A percentile compares a stretch with the other conserved stretches of the same genome.
These are phyloP conservation scores for Corydoras sp. DNA, from an alignment of 2,113 vertebrate species.

Conservation along the genomic window DNA sequence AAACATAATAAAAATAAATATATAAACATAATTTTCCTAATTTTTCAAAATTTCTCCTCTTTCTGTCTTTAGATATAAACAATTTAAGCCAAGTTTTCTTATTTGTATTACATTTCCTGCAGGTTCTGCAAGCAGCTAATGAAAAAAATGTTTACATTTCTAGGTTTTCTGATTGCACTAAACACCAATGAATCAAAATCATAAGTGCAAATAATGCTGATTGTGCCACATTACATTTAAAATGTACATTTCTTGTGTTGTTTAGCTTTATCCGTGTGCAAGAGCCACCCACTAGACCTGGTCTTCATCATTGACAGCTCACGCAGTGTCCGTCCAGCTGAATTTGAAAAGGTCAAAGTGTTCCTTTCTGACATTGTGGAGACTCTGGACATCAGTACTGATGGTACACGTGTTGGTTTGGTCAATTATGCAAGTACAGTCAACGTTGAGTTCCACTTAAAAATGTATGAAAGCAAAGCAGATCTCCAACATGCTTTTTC, in stretches of 20 bases:
- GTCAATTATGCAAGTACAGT: slow-evolving; percentile 92
- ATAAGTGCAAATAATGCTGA: background rate
- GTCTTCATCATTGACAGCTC: slow-evolving; percentile 94
- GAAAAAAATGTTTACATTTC: no score
- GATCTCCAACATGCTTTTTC: slow-evolving; percentile 76
- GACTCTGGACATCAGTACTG: slow-evolving; percentile 71
- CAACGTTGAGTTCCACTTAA: slow-evolving; percentile 80
- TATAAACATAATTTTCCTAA: no score
- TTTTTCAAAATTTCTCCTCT: no score
- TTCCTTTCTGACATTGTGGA: slow-evolving; percentile 83
- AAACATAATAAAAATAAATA: no score
- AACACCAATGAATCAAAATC: background rate
- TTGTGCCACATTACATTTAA: background rate
- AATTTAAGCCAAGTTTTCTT: no score
- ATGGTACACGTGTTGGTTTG: slow-evolving; percentile 76
- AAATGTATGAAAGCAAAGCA: slow-evolving; percentile 67
- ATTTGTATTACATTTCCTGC: no score
- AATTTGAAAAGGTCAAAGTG: slow-evolving; percentile 88
- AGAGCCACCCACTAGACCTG: slow-evolving; percentile 82
- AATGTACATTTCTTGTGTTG: slow-evolving; percentile 9
- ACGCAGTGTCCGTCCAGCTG: slow-evolving; percentile 80
- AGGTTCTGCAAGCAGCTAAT: no score
- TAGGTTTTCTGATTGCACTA: background rate
- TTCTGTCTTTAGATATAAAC: no score
- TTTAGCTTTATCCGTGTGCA: slow-evolving; percentile 64